phyloP scores from a whole-genome alignment of 2,888 invertebrate species.

The Macaria liturata region DNA sequence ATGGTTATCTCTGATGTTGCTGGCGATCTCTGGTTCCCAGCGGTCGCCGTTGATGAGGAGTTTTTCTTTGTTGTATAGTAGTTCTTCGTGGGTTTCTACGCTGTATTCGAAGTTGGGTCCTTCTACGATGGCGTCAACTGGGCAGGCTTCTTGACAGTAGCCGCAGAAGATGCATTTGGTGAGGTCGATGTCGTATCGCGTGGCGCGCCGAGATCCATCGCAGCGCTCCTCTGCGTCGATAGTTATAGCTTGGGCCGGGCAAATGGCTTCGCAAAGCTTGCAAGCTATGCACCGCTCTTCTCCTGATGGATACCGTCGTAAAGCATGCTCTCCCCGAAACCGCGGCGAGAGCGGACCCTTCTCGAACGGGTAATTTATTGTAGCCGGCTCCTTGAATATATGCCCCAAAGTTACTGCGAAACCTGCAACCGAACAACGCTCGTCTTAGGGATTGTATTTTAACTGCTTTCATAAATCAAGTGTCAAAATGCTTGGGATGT shows the following conservation, averaged over 20 bases:
- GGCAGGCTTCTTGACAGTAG: conserved; percentile 99
- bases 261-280: conserved; percentile 99
- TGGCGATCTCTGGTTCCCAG: conserved; percentile 99
- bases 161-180: conserved; percentile 99
- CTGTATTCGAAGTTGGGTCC: conserved; percentile 99
- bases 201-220: conserved; percentile 97
- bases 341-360: conserved; percentile 98
- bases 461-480: too few species aligned
- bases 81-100: conserved; percentile 98
- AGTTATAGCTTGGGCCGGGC: conserved; percentile 99
- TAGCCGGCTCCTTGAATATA: conserved; percentile 92
- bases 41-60: conserved; percentile 97
- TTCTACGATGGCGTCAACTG: conserved; percentile 98
- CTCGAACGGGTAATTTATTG: conserved; percentile 99
- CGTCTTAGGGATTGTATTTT: background rate
- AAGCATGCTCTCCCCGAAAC: conserved; percentile 99
- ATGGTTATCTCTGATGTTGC: conserved; percentile 87
- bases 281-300: conserved; percentile 99
- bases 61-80: conserved; percentile 99
- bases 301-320: conserved; percentile 97
- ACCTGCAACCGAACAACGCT: conserved; percentile 67
- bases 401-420: conserved; percentile 91
- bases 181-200: conserved; percentile 98
- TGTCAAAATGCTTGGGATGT: too few species aligned
- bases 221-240: conserved; percentile 98